A percentile compares a stretch with the other conserved stretches of the same genome.
phyloP scores from a whole-genome alignment of 2,888 invertebrate genomes.

The Catocala sponsa region DNA sequence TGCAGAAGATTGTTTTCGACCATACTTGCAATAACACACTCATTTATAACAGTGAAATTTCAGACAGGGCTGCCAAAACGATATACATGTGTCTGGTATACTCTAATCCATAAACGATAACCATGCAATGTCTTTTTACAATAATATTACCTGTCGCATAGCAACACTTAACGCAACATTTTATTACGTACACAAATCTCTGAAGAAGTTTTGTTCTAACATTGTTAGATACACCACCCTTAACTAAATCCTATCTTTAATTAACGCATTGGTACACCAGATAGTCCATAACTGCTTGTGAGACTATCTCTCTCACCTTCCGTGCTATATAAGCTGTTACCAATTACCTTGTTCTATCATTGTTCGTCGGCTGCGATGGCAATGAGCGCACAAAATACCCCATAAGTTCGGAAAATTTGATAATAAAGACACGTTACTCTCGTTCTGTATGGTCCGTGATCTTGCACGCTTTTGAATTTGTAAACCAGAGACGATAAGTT shows the following conservation, averaged over 20 bases:
- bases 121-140: slow-evolving; percentile 29
- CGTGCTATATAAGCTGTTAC: slow-evolving; percentile 2
- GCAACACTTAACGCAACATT: slow-evolving; percentile 9
- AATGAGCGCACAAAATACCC: slow-evolving; percentile 9
- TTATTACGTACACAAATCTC: neutral
- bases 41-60: slow-evolving; percentile 44
- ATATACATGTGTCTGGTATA: slow-evolving; percentile 70
- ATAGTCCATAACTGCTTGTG: neutral
- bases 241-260: neutral
- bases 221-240: neutral
- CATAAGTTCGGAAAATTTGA: slow-evolving; percentile 4
- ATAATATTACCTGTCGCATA: slow-evolving; percentile 18
- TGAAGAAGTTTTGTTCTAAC: neutral
- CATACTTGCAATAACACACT: slow-evolving; percentile 7
- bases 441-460: neutral
- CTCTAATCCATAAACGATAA: slow-evolving; percentile 37
- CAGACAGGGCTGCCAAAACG: slow-evolving; percentile 85
- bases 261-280: neutral
- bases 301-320: neutral
- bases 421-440: neutral
- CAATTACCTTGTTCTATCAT: slow-evolving; percentile 7
- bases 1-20: slow-evolving; percentile 29
- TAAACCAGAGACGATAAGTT: neutral
- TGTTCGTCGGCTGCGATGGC: slow-evolving; percentile 25
- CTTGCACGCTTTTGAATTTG: neutral